Percentiles rank a stretch among this genome's conserved stretches.
These are phyloP conservation scores for Lithophane ornitopus DNA, from an alignment of 2,888 invertebrate genomes.

Conservation along the genomic window DNA sequence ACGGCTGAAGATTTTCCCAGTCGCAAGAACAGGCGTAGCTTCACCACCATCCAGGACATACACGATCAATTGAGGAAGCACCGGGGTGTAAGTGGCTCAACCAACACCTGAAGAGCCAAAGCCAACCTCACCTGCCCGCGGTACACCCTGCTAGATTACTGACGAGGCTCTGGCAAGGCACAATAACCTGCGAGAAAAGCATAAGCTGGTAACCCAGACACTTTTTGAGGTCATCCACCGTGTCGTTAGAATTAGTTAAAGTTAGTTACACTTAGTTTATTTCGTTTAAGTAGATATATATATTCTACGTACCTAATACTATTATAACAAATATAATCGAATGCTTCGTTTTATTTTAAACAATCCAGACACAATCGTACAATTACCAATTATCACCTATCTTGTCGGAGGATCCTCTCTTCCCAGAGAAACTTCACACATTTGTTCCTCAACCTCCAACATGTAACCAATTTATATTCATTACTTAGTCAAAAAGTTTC, in stretches of 20 bases:
- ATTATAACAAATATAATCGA: neutral
- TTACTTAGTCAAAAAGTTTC: no score
- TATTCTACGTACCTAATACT: neutral
- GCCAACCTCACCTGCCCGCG: conserved; percentile 6
- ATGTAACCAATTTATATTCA: neutral
- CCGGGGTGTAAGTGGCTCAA: neutral
- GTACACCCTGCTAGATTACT: conserved; percentile 5
- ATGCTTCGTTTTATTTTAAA: conserved; percentile 4
- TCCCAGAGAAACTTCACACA: neutral
- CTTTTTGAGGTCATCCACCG: neutral
- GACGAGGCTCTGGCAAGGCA: neutral
- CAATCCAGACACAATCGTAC: neutral
- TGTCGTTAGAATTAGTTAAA: neutral
- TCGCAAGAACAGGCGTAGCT: neutral
- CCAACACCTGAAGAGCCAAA: neutral
- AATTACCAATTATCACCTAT: neutral
- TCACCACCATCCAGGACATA: neutral
- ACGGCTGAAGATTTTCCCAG: neutral
- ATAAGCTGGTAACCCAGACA: neutral
- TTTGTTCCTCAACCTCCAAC: neutral
- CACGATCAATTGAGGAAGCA: neutral
- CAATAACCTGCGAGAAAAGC: neutral
- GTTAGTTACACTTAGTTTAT: neutral
- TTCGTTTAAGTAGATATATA: neutral
- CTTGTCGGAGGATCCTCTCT: neutral